Percentiles rank a stretch among this genome's conserved stretches.
Conservation (phyloP, 2,113 vertebrate genomes). For the Syrrhaptes paradoxus region DNA sequence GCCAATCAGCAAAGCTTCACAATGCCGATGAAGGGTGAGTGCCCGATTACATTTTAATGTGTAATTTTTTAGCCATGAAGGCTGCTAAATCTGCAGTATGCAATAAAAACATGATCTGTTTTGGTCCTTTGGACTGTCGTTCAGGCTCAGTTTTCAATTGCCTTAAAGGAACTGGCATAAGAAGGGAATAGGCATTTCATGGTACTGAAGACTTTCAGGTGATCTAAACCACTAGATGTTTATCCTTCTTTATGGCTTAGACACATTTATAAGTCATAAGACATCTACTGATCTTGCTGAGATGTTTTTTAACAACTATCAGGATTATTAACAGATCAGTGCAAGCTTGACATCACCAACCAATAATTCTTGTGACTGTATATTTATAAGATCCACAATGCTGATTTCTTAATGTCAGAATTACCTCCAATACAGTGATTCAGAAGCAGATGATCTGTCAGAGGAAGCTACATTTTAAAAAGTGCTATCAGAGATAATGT, state of each 20-base stretch:
- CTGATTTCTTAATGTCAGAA: slow-evolving; percentile 53
- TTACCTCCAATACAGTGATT: slow-evolving; percentile 41
- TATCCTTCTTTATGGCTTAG: background rate
- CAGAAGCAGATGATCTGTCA: slow-evolving; percentile 49
- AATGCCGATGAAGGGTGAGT: background rate
- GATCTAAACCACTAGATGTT: background rate
- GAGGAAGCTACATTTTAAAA: slow-evolving; percentile 54
- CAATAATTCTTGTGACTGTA: slow-evolving; percentile 46
- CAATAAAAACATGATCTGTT: background rate
- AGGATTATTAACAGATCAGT: slow-evolving; percentile 65
- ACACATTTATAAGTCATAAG: slow-evolving; percentile 2
- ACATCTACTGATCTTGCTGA: slow-evolving; percentile 11
- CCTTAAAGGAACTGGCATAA: background rate
- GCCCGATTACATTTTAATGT: background rate
- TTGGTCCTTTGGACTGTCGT: background rate
- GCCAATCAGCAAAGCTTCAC: background rate
- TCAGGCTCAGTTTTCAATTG: background rate
- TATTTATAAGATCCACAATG: slow-evolving; percentile 13
- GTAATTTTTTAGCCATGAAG: background rate
- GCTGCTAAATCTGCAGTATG: background rate
- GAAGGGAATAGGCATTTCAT: background rate
- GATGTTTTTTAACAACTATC: slow-evolving; percentile 40
- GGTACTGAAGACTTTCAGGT: background rate
- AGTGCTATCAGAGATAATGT: slow-evolving; percentile 64
- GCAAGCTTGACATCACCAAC: slow-evolving; percentile 43